phyloP scores from a whole-genome alignment of 1,140 invertebrate species.

The Drosophila novamexicana region DNA sequence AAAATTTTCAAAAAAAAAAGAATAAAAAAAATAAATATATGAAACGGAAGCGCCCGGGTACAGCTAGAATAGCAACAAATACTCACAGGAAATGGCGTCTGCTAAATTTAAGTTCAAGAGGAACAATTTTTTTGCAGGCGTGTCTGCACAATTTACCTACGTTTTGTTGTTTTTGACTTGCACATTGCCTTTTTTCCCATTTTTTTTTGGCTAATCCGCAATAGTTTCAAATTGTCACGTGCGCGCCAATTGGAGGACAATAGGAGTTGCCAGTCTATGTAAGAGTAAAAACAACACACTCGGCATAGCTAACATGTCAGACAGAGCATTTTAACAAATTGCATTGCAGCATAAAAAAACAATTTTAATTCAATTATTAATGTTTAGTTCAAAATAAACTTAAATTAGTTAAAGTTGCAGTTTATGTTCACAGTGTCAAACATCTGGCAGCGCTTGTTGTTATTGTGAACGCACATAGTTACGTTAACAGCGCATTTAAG shows the following conservation, averaged over 20 bases:
- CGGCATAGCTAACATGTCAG: background rate
- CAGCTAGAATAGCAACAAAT: constrained; percentile 13
- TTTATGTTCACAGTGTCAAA: background rate
- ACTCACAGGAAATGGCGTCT: constrained; percentile 42
- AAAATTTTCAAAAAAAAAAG: constrained; percentile 36
- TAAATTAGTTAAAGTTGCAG: background rate
- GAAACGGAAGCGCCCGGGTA: constrained; percentile 47
- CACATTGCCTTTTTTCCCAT: constrained; percentile 29
- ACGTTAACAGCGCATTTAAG: background rate
- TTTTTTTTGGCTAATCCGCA: constrained; percentile 45
- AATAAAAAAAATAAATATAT: background rate
- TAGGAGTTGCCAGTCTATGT: constrained; percentile 22
- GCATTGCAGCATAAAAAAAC: no score
- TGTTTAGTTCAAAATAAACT: background rate
- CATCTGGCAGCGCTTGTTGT: background rate
- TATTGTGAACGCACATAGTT: background rate
- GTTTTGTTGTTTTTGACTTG: constrained; percentile 44
- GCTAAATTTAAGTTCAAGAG: constrained; percentile 31
- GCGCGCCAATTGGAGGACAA: constrained; percentile 26
- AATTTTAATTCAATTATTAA: background rate
- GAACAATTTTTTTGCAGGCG: constrained; percentile 26
- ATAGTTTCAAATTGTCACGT: constrained; percentile 61
- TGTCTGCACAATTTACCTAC: constrained; percentile 29
- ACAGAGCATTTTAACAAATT: no score
- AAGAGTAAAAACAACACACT: background rate